Base-by-base conservation (phyloP, 2,113 vertebrate genomes). In the Ranitomeya imitator region DNA sequence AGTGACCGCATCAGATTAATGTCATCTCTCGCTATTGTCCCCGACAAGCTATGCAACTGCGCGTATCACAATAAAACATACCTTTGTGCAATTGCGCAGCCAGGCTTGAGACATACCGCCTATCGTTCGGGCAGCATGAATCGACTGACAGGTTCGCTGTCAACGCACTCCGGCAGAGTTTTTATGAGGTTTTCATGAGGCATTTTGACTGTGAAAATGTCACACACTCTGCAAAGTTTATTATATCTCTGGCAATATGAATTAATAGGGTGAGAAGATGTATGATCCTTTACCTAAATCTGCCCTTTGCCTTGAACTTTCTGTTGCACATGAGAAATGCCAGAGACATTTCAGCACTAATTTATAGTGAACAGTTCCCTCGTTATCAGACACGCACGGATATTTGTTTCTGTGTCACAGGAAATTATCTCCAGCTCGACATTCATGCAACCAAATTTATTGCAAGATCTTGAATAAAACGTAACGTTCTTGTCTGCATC, bases 281-380 rank as follows among this genome's bases (percentile, higher is more conserved):
- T 9, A 79, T 13, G 4, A 55, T 26, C 52, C 55, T 23, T 23
- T 55, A n/a, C 23, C 54, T 12, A 80, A 59, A 26, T 9, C 55
- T 59, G 23, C 23, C 13, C 54, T 59, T 59, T 80, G 6, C 54
- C 51, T 59, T 80, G 80, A 83, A 67, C 61, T 83, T 65, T 83
- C 13, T 67, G 23, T 59, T 19, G 60, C 59, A 54, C 51, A 69
- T 52, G 59, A n/a, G n/a, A 19, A 83, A 83, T 69, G 21, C 19
- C 63, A 83, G 61, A 69, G n/a, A 23, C 37, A 84, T 84, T 84
- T 84, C 82, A 84, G 82, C 63, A 84, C 82, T 67, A 69, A 69
- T 84, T 26, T 26, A 14, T 14, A 55, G 21, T 18, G 63, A 71
- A 84, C 82, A 84, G 82, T 63, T 84, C 82, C 82, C 37, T 52